Conservation (phyloP, 1,140 invertebrate genomes). For the Drosophila subpulchrella region DNA sequence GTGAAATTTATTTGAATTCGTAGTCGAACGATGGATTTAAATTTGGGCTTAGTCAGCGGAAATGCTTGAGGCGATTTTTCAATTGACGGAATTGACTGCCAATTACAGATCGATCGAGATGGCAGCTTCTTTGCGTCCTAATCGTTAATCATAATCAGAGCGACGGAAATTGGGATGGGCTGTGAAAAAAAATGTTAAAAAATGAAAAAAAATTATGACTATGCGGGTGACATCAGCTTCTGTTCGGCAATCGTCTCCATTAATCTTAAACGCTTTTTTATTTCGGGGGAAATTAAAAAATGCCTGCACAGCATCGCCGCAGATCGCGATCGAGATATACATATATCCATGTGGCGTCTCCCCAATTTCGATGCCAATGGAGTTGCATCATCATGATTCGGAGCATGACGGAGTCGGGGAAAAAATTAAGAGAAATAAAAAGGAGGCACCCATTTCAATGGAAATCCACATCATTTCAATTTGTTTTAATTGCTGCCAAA, state of each 20-base stretch:
- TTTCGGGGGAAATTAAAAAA: slow-evolving; percentile 73
- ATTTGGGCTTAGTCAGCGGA: slow-evolving; percentile 13
- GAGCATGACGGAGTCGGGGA: slow-evolving; percentile 30
- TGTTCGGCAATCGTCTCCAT: slow-evolving; percentile 22
- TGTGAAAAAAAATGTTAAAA: slow-evolving; percentile 4
- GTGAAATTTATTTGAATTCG: slow-evolving; percentile 27
- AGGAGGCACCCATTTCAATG: slow-evolving; percentile 32
- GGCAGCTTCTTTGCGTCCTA: slow-evolving; percentile 6
- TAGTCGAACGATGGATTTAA: slow-evolving; percentile 8
- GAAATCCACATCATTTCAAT: slow-evolving; percentile 36
- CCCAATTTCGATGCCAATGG: slow-evolving; percentile 28
- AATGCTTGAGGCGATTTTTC: slow-evolving; percentile 10
- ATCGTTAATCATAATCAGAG: slow-evolving; percentile 36
- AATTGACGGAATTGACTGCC: slow-evolving; percentile 24
- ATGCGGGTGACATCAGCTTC: slow-evolving; percentile 53
- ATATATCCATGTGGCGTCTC: slow-evolving; percentile 23
- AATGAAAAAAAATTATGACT: slow-evolving; percentile 15
- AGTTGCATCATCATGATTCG: slow-evolving; percentile 42
- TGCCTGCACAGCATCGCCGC: slow-evolving; percentile 31
- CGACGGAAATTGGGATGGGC: slow-evolving; percentile 7
- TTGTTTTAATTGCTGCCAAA: slow-evolving; percentile 38
- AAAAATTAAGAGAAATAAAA: slow-evolving; percentile 16
- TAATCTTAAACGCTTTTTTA: slow-evolving; percentile 51
- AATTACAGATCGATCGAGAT: slow-evolving; percentile 15
- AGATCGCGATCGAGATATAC: slow-evolving; percentile 12